A percentile compares a stretch with the other conserved stretches of the same genome.
Evolutionary conservation across 2,797 vertebrate genomes (phyloP).

Genomic region (Peromyscus nudipes): DNA sequence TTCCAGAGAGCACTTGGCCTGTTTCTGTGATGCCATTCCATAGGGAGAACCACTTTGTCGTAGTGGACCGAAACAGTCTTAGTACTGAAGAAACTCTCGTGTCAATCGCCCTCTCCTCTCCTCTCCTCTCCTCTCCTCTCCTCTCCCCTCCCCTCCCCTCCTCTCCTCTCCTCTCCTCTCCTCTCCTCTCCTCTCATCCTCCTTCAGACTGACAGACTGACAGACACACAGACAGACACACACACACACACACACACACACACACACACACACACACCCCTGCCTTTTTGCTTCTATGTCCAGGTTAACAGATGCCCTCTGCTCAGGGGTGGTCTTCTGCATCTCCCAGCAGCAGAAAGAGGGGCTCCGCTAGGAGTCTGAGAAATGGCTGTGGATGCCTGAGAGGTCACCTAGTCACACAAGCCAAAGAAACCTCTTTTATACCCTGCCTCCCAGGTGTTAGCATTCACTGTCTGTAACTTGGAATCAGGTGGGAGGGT

Average conservation of each 20-base stretch:
- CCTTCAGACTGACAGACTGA: background rate
- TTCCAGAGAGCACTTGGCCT: background rate
- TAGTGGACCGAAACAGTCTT: background rate
- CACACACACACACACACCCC: background rate
- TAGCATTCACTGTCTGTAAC: background rate
- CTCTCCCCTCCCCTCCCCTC: background rate
- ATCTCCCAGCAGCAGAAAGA: background rate
- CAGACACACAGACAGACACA: background rate
- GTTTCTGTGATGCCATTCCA: background rate
- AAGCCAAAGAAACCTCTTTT: constrained; percentile 10
- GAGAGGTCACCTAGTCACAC: background rate
- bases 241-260: background rate
- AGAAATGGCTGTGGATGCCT: background rate
- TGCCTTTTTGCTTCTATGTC: background rate
- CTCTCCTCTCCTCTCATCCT: background rate
- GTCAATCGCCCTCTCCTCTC: background rate
- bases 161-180: too few species aligned
- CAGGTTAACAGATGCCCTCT: background rate
- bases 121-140: background rate
- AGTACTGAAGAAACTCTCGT: background rate
- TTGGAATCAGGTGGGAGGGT: background rate
- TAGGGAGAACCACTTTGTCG: background rate
- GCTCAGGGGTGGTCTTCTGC: background rate
- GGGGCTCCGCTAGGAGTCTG: too few species aligned
- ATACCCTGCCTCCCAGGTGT: background rate